These are phyloP conservation scores for Flexamia atlantica DNA, from an alignment of 2,888 invertebrate species.

Conservation along the genomic window DNA sequence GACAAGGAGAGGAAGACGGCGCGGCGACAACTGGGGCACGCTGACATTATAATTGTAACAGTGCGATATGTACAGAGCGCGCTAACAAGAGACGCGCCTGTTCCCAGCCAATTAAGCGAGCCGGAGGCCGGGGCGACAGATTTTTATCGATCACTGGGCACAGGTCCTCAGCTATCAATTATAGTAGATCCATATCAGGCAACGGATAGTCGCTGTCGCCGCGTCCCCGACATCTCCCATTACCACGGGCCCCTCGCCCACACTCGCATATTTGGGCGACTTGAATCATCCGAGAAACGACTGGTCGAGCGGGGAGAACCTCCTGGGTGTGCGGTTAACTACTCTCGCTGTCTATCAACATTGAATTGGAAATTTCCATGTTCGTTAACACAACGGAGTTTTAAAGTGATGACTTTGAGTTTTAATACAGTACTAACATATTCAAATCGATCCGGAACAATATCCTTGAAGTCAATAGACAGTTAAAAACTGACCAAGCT, in stretches of 20 bases:
- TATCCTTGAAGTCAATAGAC: no score
- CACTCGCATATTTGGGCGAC: conserved; percentile 30
- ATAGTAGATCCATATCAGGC: conserved; percentile 61
- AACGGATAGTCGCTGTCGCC: conserved; percentile 57
- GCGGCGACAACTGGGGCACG: conserved; percentile 12
- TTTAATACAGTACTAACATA: no score
- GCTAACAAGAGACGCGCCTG: conserved; percentile 53
- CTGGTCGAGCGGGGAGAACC: neutral
- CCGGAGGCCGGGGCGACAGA: conserved; percentile 55
- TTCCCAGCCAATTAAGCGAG: conserved; percentile 61
- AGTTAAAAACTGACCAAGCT: no score
- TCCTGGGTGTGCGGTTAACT: no score
- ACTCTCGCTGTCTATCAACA: no score
- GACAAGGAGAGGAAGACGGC: neutral
- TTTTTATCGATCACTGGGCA: conserved; percentile 62
- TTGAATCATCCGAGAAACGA: neutral
- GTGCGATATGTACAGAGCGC: conserved; percentile 55
- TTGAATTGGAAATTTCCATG: no score
- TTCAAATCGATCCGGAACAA: no score
- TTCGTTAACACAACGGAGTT: no score
- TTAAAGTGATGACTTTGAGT: no score
- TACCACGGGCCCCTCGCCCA: conserved; percentile 8
- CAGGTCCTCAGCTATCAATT: conserved; percentile 60
- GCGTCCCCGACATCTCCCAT: conserved; percentile 52
- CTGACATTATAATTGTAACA: conserved; percentile 49